A percentile compares a stretch with the other conserved stretches of the same genome.
Evolutionary conservation across 2,888 invertebrate genomes (phyloP).

Genomic region (Macaria liturata): DNA sequence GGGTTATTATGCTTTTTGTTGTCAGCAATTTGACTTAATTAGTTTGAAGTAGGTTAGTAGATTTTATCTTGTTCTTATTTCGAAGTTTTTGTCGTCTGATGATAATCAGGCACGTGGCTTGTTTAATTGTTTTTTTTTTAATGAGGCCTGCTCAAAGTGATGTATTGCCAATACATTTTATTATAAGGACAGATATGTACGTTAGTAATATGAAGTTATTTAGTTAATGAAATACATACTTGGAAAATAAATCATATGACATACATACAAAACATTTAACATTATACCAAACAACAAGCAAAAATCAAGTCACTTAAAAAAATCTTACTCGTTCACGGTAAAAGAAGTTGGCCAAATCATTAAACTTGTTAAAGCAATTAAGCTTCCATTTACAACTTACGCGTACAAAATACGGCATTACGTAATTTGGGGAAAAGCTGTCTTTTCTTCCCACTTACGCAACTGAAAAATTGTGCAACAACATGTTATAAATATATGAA

Average conservation of each 20-base stretch:
- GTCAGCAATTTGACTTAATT: background rate
- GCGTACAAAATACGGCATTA: slow-evolving; percentile 34
- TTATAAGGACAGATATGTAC: too few species aligned
- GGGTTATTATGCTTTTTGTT: background rate
- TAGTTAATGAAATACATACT: too few species aligned
- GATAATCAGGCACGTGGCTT: background rate
- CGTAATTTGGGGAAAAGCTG: slow-evolving; percentile 51
- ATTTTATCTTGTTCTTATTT: background rate
- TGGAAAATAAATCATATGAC: too few species aligned
- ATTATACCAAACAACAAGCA: too few species aligned
- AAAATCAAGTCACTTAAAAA: too few species aligned
- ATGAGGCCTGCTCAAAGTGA: background rate
- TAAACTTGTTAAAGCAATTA: slow-evolving; percentile 9
- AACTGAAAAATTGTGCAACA: slow-evolving; percentile 55
- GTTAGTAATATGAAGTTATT: too few species aligned
- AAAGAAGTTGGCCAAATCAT: background rate
- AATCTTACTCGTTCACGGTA: too few species aligned
- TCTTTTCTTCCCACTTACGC: slow-evolving; percentile 49
- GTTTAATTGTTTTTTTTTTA: background rate
- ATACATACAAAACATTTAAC: too few species aligned
- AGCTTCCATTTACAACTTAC: background rate
- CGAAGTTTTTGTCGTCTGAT: background rate
- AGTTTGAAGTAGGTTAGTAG: background rate
- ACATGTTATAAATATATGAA: slow-evolving; percentile 24
- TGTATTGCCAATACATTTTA: too few species aligned